These are phyloP conservation scores for Listronotus bonariensis DNA, from an alignment of 1,140 invertebrate genomes.

Conservation along the genomic window DNA sequence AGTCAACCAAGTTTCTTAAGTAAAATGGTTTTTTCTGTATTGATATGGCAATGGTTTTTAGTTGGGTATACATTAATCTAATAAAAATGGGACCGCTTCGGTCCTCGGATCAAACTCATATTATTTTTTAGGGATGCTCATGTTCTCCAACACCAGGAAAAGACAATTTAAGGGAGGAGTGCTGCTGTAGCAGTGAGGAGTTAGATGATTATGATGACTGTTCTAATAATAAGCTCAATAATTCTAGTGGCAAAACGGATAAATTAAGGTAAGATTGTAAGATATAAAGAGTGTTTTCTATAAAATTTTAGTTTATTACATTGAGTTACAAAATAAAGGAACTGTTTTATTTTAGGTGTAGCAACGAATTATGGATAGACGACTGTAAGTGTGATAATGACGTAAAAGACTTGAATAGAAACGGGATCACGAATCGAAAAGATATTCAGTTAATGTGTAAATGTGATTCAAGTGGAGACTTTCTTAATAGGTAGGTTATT, in stretches of 20 bases:
- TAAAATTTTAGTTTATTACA: too few relatives aligned
- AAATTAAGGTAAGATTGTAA: slow-evolving; percentile 23
- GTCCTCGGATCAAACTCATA: not conserved
- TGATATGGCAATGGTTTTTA: too few relatives aligned
- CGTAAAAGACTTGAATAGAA: slow-evolving; percentile 37
- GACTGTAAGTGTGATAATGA: slow-evolving; percentile 44
- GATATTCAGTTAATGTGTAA: slow-evolving; percentile 35
- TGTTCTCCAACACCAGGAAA: slow-evolving; percentile 32
- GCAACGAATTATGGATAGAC: slow-evolving; percentile 42
- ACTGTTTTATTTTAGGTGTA: slow-evolving; percentile 28
- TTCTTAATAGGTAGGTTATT: slow-evolving; percentile 3
- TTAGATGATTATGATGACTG: slow-evolving; percentile 38
- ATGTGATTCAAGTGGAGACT: slow-evolving; percentile 35
- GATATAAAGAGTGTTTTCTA: too few relatives aligned
- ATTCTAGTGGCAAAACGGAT: slow-evolving; percentile 23
- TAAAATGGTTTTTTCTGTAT: too few relatives aligned
- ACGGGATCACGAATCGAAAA: slow-evolving; percentile 12
- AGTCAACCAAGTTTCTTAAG: too few relatives aligned
- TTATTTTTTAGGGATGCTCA: slow-evolving; percentile 38
- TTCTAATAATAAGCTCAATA: slow-evolving; percentile 24
- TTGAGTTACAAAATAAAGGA: not conserved
- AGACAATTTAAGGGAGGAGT: slow-evolving; percentile 26
- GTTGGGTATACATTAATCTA: too few relatives aligned
- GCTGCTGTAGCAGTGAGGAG: slow-evolving; percentile 29
- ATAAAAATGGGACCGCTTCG: too few relatives aligned